phyloP scores from a whole-genome alignment of 1,140 invertebrate species.

The Protaetia brevitarsis region DNA sequence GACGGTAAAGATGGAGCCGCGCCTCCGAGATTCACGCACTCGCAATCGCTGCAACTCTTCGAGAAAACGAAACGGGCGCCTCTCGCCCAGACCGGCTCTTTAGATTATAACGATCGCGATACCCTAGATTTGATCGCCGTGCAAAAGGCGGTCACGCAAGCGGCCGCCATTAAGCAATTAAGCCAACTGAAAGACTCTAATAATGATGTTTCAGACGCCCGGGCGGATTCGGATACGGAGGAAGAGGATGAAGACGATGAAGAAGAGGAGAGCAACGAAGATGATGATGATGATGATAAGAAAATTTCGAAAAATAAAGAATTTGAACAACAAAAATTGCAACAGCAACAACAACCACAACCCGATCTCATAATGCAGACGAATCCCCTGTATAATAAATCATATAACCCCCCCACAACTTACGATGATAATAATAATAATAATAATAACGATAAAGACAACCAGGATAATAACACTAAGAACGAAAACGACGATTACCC shows the following conservation, averaged over 20 bases:
- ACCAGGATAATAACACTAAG: neutral
- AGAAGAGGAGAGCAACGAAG: constrained; percentile 17
- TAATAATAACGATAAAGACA: too few relatives aligned
- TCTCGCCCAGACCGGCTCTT: constrained; percentile 7
- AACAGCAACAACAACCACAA: constrained; percentile 19
- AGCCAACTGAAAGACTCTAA: constrained; percentile 15
- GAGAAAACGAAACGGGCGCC: neutral
- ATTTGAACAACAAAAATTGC: constrained; percentile 4
- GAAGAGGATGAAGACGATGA: constrained; percentile 18
- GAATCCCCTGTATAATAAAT: constrained; percentile 34
- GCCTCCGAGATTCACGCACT: neutral
- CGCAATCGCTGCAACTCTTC: neutral
- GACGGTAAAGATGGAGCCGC: neutral
- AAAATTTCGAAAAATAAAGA: constrained; percentile 13
- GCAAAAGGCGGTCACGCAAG: constrained; percentile 31
- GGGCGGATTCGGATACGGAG: constrained; percentile 21
- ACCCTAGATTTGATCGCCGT: constrained; percentile 30
- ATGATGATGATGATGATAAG: constrained; percentile 17
- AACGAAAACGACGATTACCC: constrained; percentile 23
- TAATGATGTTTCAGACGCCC: constrained; percentile 10
- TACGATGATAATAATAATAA: constrained; percentile 8
- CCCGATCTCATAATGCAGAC: constrained; percentile 30
- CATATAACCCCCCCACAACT: too few relatives aligned
- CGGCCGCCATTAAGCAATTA: constrained; percentile 27
- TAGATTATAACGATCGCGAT: constrained; percentile 20